Conservation (phyloP, 2,888 invertebrate species). For the Leptopilina syphax region DNA sequence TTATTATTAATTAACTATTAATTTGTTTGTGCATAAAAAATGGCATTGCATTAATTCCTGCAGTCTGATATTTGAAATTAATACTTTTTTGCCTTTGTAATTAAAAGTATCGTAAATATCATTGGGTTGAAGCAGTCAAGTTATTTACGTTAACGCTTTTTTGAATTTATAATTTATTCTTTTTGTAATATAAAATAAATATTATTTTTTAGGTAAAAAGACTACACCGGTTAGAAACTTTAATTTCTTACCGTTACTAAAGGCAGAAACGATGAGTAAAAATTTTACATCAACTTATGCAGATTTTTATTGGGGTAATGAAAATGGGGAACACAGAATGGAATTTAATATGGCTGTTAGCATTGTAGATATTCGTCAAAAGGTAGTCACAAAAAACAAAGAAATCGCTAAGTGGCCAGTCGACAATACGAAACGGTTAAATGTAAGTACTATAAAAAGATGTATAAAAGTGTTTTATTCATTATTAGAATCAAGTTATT, state of each 20-base stretch:
- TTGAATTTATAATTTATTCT: no score
- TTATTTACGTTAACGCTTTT: no score
- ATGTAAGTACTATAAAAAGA: slow-evolving; percentile 66
- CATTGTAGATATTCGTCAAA: slow-evolving; percentile 83
- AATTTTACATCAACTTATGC: slow-evolving; percentile 65
- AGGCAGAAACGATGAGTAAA: slow-evolving; percentile 47
- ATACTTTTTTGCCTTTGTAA: no score
- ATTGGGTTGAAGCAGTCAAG: no score
- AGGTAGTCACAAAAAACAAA: slow-evolving; percentile 85
- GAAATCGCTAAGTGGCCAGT: slow-evolving; percentile 88
- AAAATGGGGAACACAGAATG: slow-evolving; percentile 69
- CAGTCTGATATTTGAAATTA: no score
- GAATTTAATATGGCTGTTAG: slow-evolving; percentile 65
- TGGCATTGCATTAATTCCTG: no score
- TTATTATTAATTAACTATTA: no score
- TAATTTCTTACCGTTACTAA: slow-evolving; percentile 78
- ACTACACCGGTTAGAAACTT: slow-evolving; percentile 85
- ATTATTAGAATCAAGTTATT: no score
- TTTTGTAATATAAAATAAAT: no score
- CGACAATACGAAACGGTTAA: slow-evolving; percentile 83
- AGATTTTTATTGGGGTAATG: slow-evolving; percentile 64
- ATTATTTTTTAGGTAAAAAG: slow-evolving; percentile 73
- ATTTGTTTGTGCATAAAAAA: no score
- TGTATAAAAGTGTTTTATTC: no score
- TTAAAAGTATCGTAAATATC: no score